Conservation (phyloP, 2,113 vertebrate genomes). For the Acrocephalus arundinaceus region DNA sequence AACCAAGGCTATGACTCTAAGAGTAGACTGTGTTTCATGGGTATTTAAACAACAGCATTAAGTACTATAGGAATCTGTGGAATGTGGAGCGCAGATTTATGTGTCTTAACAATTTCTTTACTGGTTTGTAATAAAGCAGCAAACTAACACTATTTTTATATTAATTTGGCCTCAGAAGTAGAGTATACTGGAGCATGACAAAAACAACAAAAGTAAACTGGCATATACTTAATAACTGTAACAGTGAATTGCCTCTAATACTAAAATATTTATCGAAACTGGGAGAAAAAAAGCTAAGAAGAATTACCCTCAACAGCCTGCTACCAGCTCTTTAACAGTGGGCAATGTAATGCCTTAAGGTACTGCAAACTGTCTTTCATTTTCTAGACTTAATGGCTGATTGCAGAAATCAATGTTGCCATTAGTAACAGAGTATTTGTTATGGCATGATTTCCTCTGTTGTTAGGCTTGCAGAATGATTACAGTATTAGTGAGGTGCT, state of each 20-base stretch:
- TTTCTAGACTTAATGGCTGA: constrained; percentile 84
- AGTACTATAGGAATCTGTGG: constrained; percentile 79
- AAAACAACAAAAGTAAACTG: constrained; percentile 65
- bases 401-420: constrained; percentile 87
- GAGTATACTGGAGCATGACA: constrained; percentile 60
- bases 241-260: constrained; percentile 44
- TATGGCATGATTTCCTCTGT: constrained; percentile 83
- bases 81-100: constrained; percentile 80
- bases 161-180: constrained; percentile 69
- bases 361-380: constrained; percentile 82
- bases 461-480: constrained; percentile 80
- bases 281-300: background rate
- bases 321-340: constrained; percentile 73
- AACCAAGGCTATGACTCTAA: constrained; percentile 52
- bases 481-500: constrained; percentile 79
- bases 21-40: constrained; percentile 79
- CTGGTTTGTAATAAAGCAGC: constrained; percentile 69
- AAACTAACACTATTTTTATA: constrained; percentile 65
- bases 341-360: constrained; percentile 77
- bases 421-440: constrained; percentile 87
- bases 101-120: constrained; percentile 76
- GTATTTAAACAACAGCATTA: constrained; percentile 83
- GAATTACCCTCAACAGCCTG: constrained; percentile 64
- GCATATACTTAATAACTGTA: constrained; percentile 58
- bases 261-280: constrained; percentile 56